Percentiles rank a stretch among this genome's conserved stretches.
Evolutionary conservation across 2,888 invertebrate genomes (phyloP).

Genomic region (Laspeyria flexula): DNA sequence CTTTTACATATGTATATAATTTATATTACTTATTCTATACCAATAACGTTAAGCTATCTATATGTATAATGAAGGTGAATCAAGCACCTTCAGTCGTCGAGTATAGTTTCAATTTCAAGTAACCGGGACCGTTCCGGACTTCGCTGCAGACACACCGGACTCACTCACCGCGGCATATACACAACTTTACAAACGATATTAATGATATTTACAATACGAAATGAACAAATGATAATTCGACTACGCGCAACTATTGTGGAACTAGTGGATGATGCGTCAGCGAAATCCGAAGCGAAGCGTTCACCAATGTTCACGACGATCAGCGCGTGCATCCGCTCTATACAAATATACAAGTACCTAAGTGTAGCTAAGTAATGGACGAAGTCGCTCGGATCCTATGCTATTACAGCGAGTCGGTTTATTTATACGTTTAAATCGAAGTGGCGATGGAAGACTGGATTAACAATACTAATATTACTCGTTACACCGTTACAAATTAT

Average conservation of each 20-base stretch:
- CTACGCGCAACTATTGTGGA: conserved; percentile 60
- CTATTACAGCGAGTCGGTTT: conserved; percentile 42
- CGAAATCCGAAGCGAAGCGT: conserved; percentile 59
- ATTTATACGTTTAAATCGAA: conserved; percentile 29
- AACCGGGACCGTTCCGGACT: conserved; percentile 45
- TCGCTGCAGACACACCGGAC: conserved; percentile 48
- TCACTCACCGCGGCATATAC: conserved; percentile 27
- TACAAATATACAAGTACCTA: conserved; percentile 70
- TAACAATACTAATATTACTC: conserved; percentile 45
- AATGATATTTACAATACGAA: conserved; percentile 54
- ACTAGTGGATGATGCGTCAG: conserved; percentile 50
- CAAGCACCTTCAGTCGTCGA: conserved; percentile 36
- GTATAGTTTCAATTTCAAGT: conserved; percentile 32
- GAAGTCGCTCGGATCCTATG: conserved; percentile 63
- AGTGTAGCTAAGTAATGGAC: conserved; percentile 70
- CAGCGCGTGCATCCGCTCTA: conserved; percentile 27
- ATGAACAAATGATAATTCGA: conserved; percentile 50
- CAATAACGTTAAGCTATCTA: conserved; percentile 49
- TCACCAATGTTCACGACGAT: neutral
- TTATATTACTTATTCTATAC: conserved; percentile 52
- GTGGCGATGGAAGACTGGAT: conserved; percentile 72
- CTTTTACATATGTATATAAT: conserved; percentile 80
- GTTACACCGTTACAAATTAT: conserved; percentile 32
- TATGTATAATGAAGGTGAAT: conserved; percentile 40
- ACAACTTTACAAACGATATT: conserved; percentile 49